These are phyloP conservation scores for Typhlichthys eigenmanni DNA, from an alignment of 2,797 vertebrate species.

Conservation along the genomic window DNA sequence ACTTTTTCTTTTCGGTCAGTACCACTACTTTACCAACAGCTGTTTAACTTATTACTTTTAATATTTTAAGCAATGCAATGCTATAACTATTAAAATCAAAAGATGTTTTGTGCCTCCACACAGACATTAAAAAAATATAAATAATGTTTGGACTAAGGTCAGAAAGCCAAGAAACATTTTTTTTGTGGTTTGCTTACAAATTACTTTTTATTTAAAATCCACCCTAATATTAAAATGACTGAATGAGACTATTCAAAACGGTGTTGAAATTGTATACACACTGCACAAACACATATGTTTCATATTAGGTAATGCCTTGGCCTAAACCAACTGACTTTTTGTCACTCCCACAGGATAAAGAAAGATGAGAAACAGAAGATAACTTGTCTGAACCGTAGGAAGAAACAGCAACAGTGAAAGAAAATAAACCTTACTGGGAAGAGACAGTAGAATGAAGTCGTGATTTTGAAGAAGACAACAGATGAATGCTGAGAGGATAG, in stretches of 20 bases:
- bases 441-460: conserved; percentile 16
- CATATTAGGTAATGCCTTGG: conserved; percentile 40
- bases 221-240: no score
- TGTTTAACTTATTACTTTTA: no score
- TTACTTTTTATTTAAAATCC: no score
- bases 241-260: no score
- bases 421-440: conserved; percentile 17
- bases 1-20: no score
- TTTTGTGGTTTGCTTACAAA: neutral
- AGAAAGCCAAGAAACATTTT: neutral
- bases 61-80: no score
- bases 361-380: conserved; percentile 55
- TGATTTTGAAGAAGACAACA: conserved; percentile 28
- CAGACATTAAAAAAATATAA: neutral
- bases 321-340: conserved; percentile 25
- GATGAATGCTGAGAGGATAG: conserved; percentile 33
- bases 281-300: conserved; percentile 55
- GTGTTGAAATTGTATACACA: no score
- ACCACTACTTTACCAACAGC: no score
- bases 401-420: conserved; percentile 26
- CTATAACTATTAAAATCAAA: no score
- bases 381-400: conserved; percentile 55
- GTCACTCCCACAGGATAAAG: conserved; percentile 58
- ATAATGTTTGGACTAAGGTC: neutral
- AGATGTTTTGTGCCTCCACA: neutral